Evolutionary conservation across 1,140 invertebrate species (phyloP), one percentile per base, ranked within the genome.

Genomic region (Piezodorus guildinii): DNA sequence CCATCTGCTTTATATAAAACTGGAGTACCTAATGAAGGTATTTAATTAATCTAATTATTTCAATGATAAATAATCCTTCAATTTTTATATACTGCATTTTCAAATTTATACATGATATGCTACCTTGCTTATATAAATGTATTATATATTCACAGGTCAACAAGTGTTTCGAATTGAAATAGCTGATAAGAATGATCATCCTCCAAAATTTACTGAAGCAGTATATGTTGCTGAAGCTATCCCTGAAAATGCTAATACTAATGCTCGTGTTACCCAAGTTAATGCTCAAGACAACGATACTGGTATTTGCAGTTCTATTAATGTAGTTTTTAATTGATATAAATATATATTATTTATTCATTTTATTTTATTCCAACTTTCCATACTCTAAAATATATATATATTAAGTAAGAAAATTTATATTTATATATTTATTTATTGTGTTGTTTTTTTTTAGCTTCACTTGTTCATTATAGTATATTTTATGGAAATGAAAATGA

Each of bases 121-220:
- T 39, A 10, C 9, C 9, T 12, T 39, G 9, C 9, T 39, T 39
- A 12, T 39, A 39, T 10, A 10, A 39, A 39, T 39, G 3, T 39
- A 39, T 30, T 15, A n/a, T 27, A 6, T 44, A 10, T 39, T 65
- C 66, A 46, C 69, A 75, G 75, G 85, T 5, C 78, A 85, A 65
- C 85, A 89, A 76, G 81, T 83, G 61, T 91, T 94, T 70, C 79
- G 84, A 65, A 91, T 95, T 65, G 83, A 86, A 71, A 94, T 96
- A 54, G 87, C 87, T 12, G 94, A 96, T 75, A 90, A 88, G 73
- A 93, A 94, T 72, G 94, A 94, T 72, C 93, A 94, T 74, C 80
- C 84, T 12, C 90, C 90, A 0, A 80, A 82, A 66, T 94, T 94
- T 73, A 85, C 83, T 15, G 77, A 86, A 68, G 71, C 78, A 0